phyloP scores from a whole-genome alignment of 2,113 vertebrate genomes.

The Phalacrocorax aristotelis region DNA sequence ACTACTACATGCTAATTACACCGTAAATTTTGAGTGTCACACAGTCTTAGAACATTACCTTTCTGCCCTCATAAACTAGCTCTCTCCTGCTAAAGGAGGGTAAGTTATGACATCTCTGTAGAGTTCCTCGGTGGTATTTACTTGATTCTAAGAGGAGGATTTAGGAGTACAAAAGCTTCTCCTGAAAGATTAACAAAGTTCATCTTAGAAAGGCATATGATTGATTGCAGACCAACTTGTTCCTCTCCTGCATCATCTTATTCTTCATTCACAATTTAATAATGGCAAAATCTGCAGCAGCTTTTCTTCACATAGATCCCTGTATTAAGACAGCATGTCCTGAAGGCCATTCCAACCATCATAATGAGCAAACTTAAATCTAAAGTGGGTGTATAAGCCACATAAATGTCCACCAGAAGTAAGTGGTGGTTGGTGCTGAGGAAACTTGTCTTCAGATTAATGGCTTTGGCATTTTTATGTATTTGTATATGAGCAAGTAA shows the following conservation, averaged over 20 bases:
- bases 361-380: neutral
- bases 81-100: neutral
- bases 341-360: neutral
- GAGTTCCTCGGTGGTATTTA: neutral
- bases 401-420: neutral
- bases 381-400: neutral
- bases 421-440: neutral
- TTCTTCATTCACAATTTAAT: neutral
- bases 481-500: neutral
- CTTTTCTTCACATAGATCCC: neutral
- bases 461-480: neutral
- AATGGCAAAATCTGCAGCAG: neutral
- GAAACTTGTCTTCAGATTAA: neutral
- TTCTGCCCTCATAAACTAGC: neutral
- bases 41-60: neutral
- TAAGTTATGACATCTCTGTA: neutral
- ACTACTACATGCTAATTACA: neutral
- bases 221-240: neutral
- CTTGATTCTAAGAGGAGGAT: neutral
- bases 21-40: neutral
- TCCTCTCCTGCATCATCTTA: neutral
- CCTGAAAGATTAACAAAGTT: neutral
- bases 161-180: neutral
- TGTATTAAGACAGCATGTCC: neutral
- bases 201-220: neutral